Base-by-base conservation (phyloP, 2,797 vertebrate species). In the Peromyscus attwateri region DNA sequence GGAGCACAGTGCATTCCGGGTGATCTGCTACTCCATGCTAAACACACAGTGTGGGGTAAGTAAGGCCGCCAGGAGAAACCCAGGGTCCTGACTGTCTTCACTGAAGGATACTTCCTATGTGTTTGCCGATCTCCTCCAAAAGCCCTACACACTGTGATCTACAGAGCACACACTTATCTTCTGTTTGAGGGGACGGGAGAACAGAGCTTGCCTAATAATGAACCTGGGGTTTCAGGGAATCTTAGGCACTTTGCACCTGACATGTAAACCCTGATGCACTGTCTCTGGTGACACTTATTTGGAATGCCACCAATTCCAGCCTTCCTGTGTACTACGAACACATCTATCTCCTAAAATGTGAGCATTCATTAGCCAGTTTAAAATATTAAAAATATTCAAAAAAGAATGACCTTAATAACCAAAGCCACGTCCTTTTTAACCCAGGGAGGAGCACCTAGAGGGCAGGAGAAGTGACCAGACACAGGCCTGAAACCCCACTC, bases 281-380 rank as follows among this genome's bases (percentile, higher is more conserved):
- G 85, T 95, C 96, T 96, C 96, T 25, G 0, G 95, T 91, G 96
- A 97, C 95, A 98, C 97, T 97, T 98, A 96, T 84, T 97, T 98
- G 98, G 98, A 98, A 98, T 60, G 98, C 97, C 98, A 98, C 98
- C 98, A 98, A 97, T 87, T 90, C 97, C 79, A 95, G 97, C 98
- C 97, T 97, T 87, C 82, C 84, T 75, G 92, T 62, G 88, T 91
- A 96, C 92, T 73, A 64, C 19, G 17, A 3, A 77, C 73, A 87
- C 88, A 93, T 94, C 95, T 84, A 88, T 79, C 95, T 95, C 97
- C 95, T 92, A 94, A 96, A 95, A 95, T 43, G 89, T 62, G 89
- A 87, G 93, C 79, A 75, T 88, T 97, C 96, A 75, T 95, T 95
- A 96, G 90, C 94, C 98, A 96, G 98, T 98, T 98, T 89, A 77